Conservation (phyloP, 2,113 vertebrate genomes). For the Sander vitreus region DNA sequence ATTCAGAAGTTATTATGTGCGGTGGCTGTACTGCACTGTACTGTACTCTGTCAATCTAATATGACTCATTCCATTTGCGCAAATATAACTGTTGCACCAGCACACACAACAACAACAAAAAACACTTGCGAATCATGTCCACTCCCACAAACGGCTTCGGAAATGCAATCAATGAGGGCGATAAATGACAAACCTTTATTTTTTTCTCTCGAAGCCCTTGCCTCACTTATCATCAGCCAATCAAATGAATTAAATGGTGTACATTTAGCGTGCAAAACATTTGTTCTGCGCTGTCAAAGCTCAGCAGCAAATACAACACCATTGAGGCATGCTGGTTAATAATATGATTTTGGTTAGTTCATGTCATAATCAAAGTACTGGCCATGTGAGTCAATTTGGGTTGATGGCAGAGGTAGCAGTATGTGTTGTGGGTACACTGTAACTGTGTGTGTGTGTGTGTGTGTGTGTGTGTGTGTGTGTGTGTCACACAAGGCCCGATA, state of each 20-base stretch:
- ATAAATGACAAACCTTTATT: constrained; percentile 37
- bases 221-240: constrained; percentile 11
- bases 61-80: constrained; percentile 49
- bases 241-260: constrained; percentile 37
- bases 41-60: constrained; percentile 8
- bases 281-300: constrained; percentile 20
- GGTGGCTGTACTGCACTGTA: constrained; percentile 26
- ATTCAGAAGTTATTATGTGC: constrained; percentile 44
- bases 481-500: constrained; percentile 31
- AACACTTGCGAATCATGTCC: constrained; percentile 31
- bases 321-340: constrained; percentile 2
- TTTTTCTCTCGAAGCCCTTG: constrained; percentile 1
- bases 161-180: constrained; percentile 29
- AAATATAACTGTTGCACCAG: constrained; percentile 14
- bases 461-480: constrained; percentile 21
- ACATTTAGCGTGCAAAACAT: constrained; percentile 17
- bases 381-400: constrained; percentile 27
- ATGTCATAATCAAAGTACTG: constrained; percentile 5
- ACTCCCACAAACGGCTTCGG: constrained; percentile 26
- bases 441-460: constrained; percentile 20
- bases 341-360: constrained; percentile 20
- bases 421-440: constrained; percentile 12
- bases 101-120: background rate
- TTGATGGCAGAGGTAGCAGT: constrained; percentile 20
- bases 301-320: constrained; percentile 30